These are phyloP conservation scores for Erpornis zantholeuca DNA, from an alignment of 2,113 vertebrate genomes.

Conservation along the genomic window DNA sequence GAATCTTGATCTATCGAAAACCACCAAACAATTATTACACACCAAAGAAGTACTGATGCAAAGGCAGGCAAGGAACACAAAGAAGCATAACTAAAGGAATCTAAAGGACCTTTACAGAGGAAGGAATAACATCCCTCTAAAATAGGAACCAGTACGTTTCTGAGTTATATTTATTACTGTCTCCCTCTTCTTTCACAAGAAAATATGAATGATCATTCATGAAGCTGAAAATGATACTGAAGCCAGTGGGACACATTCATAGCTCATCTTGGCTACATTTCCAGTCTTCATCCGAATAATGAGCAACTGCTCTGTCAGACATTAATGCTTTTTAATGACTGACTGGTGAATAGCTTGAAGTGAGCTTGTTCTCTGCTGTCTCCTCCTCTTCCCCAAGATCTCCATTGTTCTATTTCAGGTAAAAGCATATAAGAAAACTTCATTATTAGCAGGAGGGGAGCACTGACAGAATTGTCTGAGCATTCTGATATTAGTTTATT, in stretches of 20 bases:
- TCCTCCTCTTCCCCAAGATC: slow-evolving; percentile 7
- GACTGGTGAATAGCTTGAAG: slow-evolving; percentile 36
- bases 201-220: slow-evolving; percentile 44
- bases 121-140: not conserved
- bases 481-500: not conserved
- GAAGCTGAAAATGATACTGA: not conserved
- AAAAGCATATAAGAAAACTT: not conserved
- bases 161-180: not conserved
- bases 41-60: not conserved
- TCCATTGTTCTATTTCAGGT: slow-evolving; percentile 8
- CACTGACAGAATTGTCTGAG: not conserved
- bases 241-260: slow-evolving; percentile 36
- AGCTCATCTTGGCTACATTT: slow-evolving; percentile 46
- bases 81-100: not conserved
- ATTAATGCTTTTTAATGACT: slow-evolving; percentile 41
- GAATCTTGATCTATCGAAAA: not conserved
- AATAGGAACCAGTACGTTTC: not conserved
- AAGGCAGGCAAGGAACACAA: not conserved
- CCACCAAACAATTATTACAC: not conserved
- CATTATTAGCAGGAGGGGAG: not conserved
- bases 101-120: not conserved
- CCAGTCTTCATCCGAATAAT: slow-evolving; percentile 26
- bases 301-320: slow-evolving; percentile 53
- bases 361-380: not conserved
- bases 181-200: slow-evolving; percentile 39